Evolutionary conservation across 2,113 vertebrate genomes (phyloP).

Genomic region (Lamprotornis superbus): DNA sequence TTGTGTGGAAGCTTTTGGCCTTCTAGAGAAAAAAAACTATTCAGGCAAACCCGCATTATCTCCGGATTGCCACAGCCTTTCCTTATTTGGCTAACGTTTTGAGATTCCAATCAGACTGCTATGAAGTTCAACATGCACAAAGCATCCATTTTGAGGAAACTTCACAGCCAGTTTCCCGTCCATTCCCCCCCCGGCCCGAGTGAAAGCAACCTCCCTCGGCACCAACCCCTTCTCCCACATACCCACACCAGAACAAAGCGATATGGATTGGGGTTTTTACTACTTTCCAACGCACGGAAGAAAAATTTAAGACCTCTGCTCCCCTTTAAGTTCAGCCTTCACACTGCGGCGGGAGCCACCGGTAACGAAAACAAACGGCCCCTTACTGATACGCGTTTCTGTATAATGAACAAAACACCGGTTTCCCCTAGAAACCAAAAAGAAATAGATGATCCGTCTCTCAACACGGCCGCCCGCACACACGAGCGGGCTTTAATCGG

Average conservation of each 20-base stretch:
- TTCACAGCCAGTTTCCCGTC: constrained; percentile 52
- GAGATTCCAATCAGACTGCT: constrained; percentile 82
- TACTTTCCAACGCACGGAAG: not conserved
- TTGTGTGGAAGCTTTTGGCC: constrained; percentile 56
- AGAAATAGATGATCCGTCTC: not conserved
- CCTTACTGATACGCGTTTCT: not conserved
- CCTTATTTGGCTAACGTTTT: constrained; percentile 86
- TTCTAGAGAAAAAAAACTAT: constrained; percentile 64
- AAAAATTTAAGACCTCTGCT: not conserved
- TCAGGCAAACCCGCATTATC: constrained; percentile 79
- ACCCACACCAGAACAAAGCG: constrained; percentile 15
- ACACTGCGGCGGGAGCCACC: constrained; percentile 6
- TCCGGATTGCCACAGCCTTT: constrained; percentile 80
- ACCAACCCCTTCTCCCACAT: not conserved
- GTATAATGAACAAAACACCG: not conserved
- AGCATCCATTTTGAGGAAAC: constrained; percentile 81
- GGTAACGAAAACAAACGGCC: not conserved
- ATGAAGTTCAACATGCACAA: constrained; percentile 83
- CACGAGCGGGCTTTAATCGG: not conserved
- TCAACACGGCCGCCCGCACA: not conserved
- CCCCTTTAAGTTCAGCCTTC: not conserved
- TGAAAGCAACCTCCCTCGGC: constrained; percentile 5
- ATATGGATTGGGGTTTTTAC: not conserved
- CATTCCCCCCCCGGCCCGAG: not conserved
- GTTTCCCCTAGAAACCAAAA: not conserved